Conservation (phyloP, 2,888 invertebrate genomes). For the Bugula neritina region DNA sequence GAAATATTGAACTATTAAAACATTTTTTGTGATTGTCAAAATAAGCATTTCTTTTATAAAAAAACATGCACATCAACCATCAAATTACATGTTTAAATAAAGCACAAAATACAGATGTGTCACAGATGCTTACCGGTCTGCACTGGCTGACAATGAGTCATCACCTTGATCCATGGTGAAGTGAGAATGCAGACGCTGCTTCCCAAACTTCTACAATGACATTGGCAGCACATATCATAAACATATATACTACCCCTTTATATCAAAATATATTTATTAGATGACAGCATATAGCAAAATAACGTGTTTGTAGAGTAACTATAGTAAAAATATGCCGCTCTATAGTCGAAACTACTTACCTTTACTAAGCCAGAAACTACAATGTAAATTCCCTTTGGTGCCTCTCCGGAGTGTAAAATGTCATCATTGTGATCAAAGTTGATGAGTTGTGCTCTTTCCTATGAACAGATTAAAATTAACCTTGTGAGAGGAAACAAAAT, state of each 20-base stretch:
- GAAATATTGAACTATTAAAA: too few relatives aligned
- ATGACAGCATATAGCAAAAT: too few relatives aligned
- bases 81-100: too few relatives aligned
- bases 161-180: not conserved
- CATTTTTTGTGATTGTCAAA: too few relatives aligned
- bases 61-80: too few relatives aligned
- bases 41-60: too few relatives aligned
- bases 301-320: not conserved
- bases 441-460: conserved; percentile 43
- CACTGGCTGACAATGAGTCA: not conserved
- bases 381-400: conserved; percentile 53
- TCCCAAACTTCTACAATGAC: conserved; percentile 6
- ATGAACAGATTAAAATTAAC: not conserved
- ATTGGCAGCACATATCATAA: not conserved
- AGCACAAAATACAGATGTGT: not conserved
- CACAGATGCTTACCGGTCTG: not conserved
- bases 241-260: not conserved
- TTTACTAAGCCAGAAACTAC: conserved; percentile 54
- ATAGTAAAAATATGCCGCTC: too few relatives aligned
- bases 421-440: conserved; percentile 48
- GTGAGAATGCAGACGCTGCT: conserved; percentile 6
- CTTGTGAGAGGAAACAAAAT: too few relatives aligned
- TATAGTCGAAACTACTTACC: conserved; percentile 39
- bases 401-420: conserved; percentile 46
- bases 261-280: not conserved